Conservation (phyloP, 2,888 invertebrate genomes). For the Folsomia manolachei region DNA sequence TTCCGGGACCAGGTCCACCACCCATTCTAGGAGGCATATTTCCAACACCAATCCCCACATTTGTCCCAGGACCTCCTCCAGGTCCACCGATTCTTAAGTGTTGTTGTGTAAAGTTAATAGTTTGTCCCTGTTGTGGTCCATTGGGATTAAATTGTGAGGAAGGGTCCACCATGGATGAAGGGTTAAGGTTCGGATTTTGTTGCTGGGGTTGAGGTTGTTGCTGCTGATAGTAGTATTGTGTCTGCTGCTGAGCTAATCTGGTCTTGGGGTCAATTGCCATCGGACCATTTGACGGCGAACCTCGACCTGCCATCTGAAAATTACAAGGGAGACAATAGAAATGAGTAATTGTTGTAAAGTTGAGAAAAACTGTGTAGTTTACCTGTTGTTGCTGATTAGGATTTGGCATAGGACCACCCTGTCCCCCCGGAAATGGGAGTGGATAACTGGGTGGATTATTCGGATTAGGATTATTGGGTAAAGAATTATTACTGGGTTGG, state of each 20-base stretch:
- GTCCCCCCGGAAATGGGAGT: background rate
- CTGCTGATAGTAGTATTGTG: conserved; percentile 47
- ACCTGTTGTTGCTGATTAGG: conserved; percentile 25
- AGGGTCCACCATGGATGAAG: conserved; percentile 23
- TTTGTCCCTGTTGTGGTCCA: conserved; percentile 48
- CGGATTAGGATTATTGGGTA: conserved; percentile 8
- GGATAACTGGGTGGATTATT: conserved; percentile 8
- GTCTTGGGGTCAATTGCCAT: conserved; percentile 28
- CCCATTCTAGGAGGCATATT: conserved; percentile 29
- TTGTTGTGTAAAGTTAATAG: conserved; percentile 50
- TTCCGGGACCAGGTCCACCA: conserved; percentile 23
- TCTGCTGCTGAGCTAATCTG: conserved; percentile 32
- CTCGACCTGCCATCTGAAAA: conserved; percentile 16
- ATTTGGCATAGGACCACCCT: conserved; percentile 14
- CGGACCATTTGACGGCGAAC: conserved; percentile 16
- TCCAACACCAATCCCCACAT: background rate
- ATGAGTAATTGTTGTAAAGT: background rate
- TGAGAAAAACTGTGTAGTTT: background rate
- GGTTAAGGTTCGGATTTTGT: conserved; percentile 26
- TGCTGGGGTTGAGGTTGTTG: conserved; percentile 50
- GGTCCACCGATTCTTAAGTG: conserved; percentile 45
- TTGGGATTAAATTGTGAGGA: conserved; percentile 27
- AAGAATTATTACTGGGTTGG: background rate
- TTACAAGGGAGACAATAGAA: background rate
- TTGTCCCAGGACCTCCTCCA: background rate